Evolutionary conservation across 2,888 invertebrate genomes (phyloP).

Genomic region (Dinocampus coccinellae): DNA sequence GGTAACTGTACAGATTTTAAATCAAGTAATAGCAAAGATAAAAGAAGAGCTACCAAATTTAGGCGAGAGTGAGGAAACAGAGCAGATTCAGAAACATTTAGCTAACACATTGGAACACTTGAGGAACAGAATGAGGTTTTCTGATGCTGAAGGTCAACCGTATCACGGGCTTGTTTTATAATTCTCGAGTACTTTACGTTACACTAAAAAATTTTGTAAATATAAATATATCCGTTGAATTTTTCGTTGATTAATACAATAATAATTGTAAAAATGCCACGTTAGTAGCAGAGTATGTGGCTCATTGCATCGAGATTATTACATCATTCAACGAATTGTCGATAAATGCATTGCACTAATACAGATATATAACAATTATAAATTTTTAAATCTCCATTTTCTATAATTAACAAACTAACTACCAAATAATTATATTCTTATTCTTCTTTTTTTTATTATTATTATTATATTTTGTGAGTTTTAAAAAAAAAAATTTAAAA

Average conservation of each 20-base stretch:
- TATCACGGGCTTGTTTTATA: constrained; percentile 76
- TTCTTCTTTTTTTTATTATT: no score
- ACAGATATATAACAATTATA: not conserved
- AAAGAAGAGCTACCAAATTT: constrained; percentile 93
- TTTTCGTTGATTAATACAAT: not conserved
- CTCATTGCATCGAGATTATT: not conserved
- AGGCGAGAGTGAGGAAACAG: constrained; percentile 95
- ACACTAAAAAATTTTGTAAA: constrained; percentile 55
- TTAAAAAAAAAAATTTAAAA: no score
- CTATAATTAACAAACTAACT: no score
- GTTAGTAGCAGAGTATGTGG: no score
- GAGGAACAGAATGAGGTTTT: constrained; percentile 77
- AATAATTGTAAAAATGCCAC: not conserved
- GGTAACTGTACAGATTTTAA: constrained; percentile 76
- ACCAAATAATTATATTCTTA: no score
- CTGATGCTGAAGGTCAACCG: constrained; percentile 76
- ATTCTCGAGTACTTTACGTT: constrained; percentile 40
- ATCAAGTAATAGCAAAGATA: constrained; percentile 89
- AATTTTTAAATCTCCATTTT: no score
- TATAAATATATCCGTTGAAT: constrained; percentile 40
- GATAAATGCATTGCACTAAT: not conserved
- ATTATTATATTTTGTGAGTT: no score
- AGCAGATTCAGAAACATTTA: constrained; percentile 96
- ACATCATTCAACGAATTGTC: not conserved
- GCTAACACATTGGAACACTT: constrained; percentile 90